A percentile compares a stretch with the other conserved stretches of the same genome.
phyloP scores from a whole-genome alignment of 2,888 invertebrate genomes.

The Tineola bisselliella region DNA sequence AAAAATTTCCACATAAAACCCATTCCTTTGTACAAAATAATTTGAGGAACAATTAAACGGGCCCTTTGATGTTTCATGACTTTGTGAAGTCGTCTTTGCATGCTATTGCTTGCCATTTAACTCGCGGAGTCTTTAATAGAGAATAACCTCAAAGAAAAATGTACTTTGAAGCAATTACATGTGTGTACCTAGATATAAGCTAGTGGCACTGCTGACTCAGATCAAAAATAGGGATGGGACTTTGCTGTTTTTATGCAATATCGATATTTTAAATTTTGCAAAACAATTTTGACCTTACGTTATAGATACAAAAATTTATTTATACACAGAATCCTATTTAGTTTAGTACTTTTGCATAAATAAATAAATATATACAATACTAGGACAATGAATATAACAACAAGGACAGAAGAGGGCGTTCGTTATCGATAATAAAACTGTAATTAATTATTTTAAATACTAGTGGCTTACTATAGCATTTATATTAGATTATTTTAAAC shows the following conservation, averaged over 20 bases:
- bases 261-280: not conserved
- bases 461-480: no score
- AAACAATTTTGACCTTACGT: no score
- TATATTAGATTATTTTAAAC: no score
- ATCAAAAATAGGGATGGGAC: conserved; percentile 27
- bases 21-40: conserved; percentile 30
- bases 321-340: no score
- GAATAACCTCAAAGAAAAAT: conserved; percentile 69
- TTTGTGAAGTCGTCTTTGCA: conserved; percentile 37
- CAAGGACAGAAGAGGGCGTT: no score
- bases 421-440: no score
- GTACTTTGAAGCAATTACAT: conserved; percentile 65
- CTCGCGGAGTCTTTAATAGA: conserved; percentile 59
- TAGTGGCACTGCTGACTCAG: conserved; percentile 55
- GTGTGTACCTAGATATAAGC: conserved; percentile 61
- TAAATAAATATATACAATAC: no score
- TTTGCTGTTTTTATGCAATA: conserved; percentile 20
- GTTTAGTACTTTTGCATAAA: no score
- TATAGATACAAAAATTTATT: no score
- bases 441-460: no score
- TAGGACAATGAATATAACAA: no score
- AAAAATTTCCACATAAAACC: not conserved
- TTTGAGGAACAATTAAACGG: conserved; percentile 60
- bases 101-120: conserved; percentile 59
- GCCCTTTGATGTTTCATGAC: conserved; percentile 51